These are phyloP conservation scores for Tetheella fluctuosa DNA, from an alignment of 2,888 invertebrate species.

Conservation along the genomic window DNA sequence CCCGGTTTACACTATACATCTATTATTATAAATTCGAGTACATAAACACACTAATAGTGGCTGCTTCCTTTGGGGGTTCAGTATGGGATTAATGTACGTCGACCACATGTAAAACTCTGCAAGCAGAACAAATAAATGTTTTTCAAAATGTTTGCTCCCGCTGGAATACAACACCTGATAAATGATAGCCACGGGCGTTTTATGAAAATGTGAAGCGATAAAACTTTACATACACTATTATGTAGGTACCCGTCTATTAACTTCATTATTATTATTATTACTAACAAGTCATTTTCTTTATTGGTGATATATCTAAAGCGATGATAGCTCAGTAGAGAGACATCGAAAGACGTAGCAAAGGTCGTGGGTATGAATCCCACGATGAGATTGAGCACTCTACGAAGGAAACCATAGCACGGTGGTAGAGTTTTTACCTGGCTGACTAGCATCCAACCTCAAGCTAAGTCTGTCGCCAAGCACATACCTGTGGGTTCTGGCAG, in stretches of 20 bases:
- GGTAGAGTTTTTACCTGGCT: too few relatives aligned
- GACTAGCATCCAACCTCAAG: too few relatives aligned
- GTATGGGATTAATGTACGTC: conserved; percentile 61
- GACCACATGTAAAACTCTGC: conserved; percentile 64
- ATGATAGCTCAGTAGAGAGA: neutral
- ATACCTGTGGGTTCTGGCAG: too few relatives aligned
- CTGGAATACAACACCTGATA: conserved; percentile 70
- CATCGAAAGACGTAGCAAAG: too few relatives aligned
- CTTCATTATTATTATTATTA: neutral
- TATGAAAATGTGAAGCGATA: conserved; percentile 68
- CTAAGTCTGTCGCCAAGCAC: too few relatives aligned
- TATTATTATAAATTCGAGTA: conserved; percentile 41
- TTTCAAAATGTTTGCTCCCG: conserved; percentile 66
- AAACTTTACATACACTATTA: conserved; percentile 51
- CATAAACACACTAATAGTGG: conserved; percentile 35
- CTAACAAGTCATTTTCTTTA: neutral
- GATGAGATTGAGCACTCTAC: too few relatives aligned
- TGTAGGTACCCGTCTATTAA: neutral
- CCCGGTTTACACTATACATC: conserved; percentile 25
- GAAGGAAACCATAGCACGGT: too few relatives aligned
- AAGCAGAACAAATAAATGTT: conserved; percentile 67
- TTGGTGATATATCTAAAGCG: neutral
- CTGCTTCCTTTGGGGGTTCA: conserved; percentile 47
- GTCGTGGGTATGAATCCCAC: too few relatives aligned
- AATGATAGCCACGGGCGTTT: conserved; percentile 69